A percentile compares a stretch with the other conserved stretches of the same genome.
Evolutionary conservation across 2,888 invertebrate genomes (phyloP).

Genomic region (Allacma fusca): DNA sequence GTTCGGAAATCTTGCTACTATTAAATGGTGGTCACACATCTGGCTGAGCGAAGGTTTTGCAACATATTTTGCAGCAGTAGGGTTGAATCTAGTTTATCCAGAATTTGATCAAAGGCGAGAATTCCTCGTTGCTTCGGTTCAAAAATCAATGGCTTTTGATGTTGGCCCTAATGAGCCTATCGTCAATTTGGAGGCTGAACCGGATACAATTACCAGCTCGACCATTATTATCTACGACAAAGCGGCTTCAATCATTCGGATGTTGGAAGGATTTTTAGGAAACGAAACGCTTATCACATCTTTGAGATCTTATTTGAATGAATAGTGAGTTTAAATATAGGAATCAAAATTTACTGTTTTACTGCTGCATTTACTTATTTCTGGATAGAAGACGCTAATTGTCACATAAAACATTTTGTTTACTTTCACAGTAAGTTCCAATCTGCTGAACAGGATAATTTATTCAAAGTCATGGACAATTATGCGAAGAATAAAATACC

Average conservation of each 20-base stretch:
- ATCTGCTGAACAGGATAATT: not conserved
- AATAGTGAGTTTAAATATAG: slow-evolving; percentile 20
- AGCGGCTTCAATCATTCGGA: slow-evolving; percentile 64
- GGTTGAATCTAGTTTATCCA: not conserved
- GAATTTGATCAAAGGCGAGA: not conserved
- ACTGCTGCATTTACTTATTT: too few relatives aligned
- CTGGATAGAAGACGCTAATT: too few relatives aligned
- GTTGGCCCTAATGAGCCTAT: not conserved
- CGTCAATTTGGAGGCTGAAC: not conserved
- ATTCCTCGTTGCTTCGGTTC: not conserved
- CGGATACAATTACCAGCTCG: slow-evolving; percentile 1
- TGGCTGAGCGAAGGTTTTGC: slow-evolving; percentile 55
- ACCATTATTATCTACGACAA: slow-evolving; percentile 62
- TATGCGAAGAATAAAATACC: not conserved
- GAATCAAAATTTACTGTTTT: not conserved
- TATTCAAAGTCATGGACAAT: not conserved
- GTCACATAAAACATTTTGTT: not conserved
- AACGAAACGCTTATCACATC: not conserved
- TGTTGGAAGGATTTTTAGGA: slow-evolving; percentile 32
- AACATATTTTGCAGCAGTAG: slow-evolving; percentile 41
- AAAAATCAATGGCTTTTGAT: slow-evolving; percentile 10
- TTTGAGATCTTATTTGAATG: not conserved
- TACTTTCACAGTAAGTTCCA: not conserved
- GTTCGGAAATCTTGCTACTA: slow-evolving; percentile 51
- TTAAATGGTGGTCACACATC: slow-evolving; percentile 21